phyloP scores from a whole-genome alignment of 2,113 vertebrate genomes.

The Tetrao urogallus region DNA sequence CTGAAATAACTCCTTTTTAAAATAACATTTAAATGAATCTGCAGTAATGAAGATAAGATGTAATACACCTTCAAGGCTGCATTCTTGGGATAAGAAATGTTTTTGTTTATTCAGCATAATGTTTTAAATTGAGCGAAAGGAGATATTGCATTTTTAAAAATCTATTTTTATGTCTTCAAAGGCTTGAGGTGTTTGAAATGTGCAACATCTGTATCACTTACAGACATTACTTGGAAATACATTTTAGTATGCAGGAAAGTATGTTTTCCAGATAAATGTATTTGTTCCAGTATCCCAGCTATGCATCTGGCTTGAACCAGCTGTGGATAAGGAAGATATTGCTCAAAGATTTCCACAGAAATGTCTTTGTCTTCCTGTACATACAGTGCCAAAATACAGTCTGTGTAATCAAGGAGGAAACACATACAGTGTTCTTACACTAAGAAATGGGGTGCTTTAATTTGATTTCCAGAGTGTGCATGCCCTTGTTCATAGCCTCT shows the following conservation, averaged over 20 bases:
- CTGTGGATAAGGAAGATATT: background rate
- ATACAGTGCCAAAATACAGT: background rate
- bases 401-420: background rate
- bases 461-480: background rate
- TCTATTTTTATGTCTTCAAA: background rate
- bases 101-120: slow-evolving; percentile 29
- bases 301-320: background rate
- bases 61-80: background rate
- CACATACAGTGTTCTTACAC: background rate
- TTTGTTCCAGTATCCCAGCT: background rate
- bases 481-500: background rate
- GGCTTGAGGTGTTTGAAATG: background rate
- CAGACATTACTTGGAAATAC: background rate
- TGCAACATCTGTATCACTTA: background rate
- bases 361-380: background rate
- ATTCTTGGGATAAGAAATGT: background rate
- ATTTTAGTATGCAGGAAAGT: background rate
- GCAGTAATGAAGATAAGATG: background rate
- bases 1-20: background rate
- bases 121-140: slow-evolving; percentile 2
- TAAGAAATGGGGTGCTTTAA: background rate
- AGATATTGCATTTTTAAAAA: background rate
- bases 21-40: background rate
- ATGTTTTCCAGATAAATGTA: background rate
- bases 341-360: background rate